Evolutionary conservation across 2,113 vertebrate species (phyloP), one percentile per base, ranked within the genome.

Genomic region (Physeter macrocephalus): DNA sequence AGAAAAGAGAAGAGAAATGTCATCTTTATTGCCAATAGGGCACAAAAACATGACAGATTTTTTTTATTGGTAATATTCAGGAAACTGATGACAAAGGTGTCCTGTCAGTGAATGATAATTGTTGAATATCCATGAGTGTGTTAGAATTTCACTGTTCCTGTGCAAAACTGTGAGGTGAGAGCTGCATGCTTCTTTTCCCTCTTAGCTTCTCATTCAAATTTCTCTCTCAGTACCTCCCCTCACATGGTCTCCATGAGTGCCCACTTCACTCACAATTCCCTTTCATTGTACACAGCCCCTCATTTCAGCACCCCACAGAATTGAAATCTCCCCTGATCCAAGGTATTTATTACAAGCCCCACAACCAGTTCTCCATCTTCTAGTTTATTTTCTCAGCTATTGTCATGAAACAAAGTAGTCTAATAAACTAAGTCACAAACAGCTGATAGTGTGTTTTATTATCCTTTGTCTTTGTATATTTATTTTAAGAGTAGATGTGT

Each of bases 1-100:
- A 85, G 61, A 96, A 96, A 94, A 97, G 27, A 83, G 93, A n/a
- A 93, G 41, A 96, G 1, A 97, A 97, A 97, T 94, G 88, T 97
- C 36, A 94, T 97, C 31, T 97, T 97, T 98, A 43, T 84, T 97
- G 59, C 18, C 43, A 96, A 81, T n/a, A 90, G 57, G 72, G 62
- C 94, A 94, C 78, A 88, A 96, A 96, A 98, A 89, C 83, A 92
- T 94, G 90, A 97, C 66, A 96, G 43, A 81, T 87, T 83, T 92
- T 92, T 97, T 97, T 66, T 98, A 94, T 85, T 96, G 78, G 54
- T 46, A 93, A 43, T 97, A 93, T 93, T 78, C 46, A 97, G n/a
- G 72, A 97, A 97, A 96, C 90, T 43, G 57, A 75, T 94, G 78
- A 93, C 82, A 98, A 97, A 95, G 11, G 39, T 93, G 52, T 95